Percentiles rank a stretch among this genome's conserved stretches.
phyloP scores from a whole-genome alignment of 2,888 invertebrate species.

The Brachylomia viminalis region DNA sequence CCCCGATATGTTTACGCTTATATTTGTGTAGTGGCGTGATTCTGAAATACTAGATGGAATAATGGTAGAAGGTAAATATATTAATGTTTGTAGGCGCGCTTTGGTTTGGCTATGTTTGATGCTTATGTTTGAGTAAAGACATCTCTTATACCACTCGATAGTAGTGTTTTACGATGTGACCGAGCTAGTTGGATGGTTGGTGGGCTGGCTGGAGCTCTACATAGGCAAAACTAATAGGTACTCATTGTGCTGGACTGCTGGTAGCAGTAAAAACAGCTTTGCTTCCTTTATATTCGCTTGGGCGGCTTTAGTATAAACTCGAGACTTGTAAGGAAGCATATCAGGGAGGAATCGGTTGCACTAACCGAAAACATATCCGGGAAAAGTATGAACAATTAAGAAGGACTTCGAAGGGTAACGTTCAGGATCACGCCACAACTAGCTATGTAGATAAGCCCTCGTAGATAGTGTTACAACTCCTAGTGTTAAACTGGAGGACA shows the following conservation, averaged over 20 bases:
- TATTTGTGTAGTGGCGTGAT: slow-evolving; percentile 63
- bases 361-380: slow-evolving; percentile 36
- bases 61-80: neutral
- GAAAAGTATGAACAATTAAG: neutral
- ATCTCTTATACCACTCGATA: neutral
- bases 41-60: neutral
- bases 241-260: too few species aligned
- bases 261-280: too few species aligned
- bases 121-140: neutral
- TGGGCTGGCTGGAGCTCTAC: too few species aligned
- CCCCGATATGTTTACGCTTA: slow-evolving; percentile 65
- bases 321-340: slow-evolving; percentile 47
- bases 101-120: neutral
- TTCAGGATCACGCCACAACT: slow-evolving; percentile 59
- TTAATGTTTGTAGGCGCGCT: neutral
- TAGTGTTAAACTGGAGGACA: slow-evolving; percentile 68
- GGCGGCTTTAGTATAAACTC: neutral
- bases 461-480: slow-evolving; percentile 72
- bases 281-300: neutral
- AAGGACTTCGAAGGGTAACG: neutral
- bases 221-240: too few species aligned
- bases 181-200: too few species aligned
- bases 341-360: slow-evolving; percentile 34
- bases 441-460: slow-evolving; percentile 72
- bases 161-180: neutral